Percentiles rank a stretch among this genome's conserved stretches.
phyloP scores from a whole-genome alignment of 1,140 invertebrate species.

The Danaus melanippus region DNA sequence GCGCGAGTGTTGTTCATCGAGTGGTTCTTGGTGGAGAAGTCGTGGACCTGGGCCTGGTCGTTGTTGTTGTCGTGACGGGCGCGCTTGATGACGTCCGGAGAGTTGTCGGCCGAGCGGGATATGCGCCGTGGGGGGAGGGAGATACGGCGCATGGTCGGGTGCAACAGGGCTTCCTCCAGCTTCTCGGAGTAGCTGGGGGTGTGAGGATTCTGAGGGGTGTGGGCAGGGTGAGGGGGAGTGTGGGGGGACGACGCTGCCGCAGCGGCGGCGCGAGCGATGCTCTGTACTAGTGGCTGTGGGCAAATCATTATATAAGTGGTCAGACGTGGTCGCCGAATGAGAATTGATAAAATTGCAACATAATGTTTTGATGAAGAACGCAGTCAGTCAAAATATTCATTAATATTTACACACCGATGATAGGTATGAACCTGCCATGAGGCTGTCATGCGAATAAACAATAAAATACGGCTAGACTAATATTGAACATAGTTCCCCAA shows the following conservation, averaged over 20 bases:
- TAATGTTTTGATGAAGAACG: too few relatives aligned
- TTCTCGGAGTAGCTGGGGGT: constrained; percentile 73
- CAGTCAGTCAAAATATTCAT: too few relatives aligned
- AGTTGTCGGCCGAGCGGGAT: constrained; percentile 75
- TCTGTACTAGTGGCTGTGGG: constrained; percentile 74
- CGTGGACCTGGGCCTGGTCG: constrained; percentile 72
- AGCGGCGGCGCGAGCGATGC: constrained; percentile 63
- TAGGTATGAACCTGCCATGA: too few relatives aligned
- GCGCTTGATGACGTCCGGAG: constrained; percentile 74
- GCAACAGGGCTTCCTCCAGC: constrained; percentile 75
- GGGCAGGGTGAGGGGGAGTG: constrained; percentile 69
- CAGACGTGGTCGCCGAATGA: too few relatives aligned
- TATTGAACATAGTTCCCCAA: too few relatives aligned
- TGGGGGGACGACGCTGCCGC: constrained; percentile 45
- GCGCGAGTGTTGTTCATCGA: constrained; percentile 69
- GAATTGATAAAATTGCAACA: too few relatives aligned
- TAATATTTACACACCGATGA: too few relatives aligned
- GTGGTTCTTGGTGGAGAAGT: constrained; percentile 79
- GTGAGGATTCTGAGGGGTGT: constrained; percentile 58
- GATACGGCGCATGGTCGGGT: constrained; percentile 77
- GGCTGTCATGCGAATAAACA: too few relatives aligned
- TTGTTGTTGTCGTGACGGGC: constrained; percentile 75
- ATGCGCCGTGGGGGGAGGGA: constrained; percentile 75
- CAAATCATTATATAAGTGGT: constrained; percentile 3
- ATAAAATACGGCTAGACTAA: too few relatives aligned